Percentiles rank a stretch among this genome's conserved stretches.
Conservation (phyloP, 2,797 vertebrate species). For the Phoeniculus purpureus region DNA sequence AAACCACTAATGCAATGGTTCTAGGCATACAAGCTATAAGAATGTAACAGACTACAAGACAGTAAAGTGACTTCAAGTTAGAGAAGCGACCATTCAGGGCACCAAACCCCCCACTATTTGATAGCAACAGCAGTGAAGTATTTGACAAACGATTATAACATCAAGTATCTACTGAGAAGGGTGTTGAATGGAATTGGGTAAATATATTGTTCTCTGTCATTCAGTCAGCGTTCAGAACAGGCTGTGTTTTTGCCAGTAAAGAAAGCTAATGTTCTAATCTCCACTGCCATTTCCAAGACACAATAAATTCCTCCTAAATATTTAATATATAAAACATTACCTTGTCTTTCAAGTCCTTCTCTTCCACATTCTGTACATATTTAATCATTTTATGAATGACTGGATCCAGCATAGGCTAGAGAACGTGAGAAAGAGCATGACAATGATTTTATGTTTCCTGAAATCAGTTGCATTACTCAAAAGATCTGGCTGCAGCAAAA, state of each 20-base stretch:
- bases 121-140: neutral
- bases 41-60: neutral
- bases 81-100: neutral
- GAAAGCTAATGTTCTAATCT: neutral
- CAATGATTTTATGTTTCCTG: constrained; percentile 13
- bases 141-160: neutral
- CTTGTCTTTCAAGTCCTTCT: constrained; percentile 99
- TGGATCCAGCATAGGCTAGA: constrained; percentile 96
- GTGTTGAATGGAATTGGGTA: neutral
- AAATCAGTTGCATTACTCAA: neutral
- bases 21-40: neutral
- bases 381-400: constrained; percentile 98
- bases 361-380: constrained; percentile 96
- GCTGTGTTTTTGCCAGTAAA: neutral
- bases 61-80: neutral
- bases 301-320: neutral
- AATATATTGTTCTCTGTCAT: neutral
- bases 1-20: neutral
- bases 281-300: neutral
- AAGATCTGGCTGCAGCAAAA: neutral
- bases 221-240: neutral
- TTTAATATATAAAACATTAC: constrained; percentile 73
- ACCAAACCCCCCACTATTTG: neutral
- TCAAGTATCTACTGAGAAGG: neutral
- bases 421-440: constrained; percentile 19